These are phyloP conservation scores for Amphimallon solstitiale DNA, from an alignment of 2,888 invertebrate species.

Conservation along the genomic window DNA sequence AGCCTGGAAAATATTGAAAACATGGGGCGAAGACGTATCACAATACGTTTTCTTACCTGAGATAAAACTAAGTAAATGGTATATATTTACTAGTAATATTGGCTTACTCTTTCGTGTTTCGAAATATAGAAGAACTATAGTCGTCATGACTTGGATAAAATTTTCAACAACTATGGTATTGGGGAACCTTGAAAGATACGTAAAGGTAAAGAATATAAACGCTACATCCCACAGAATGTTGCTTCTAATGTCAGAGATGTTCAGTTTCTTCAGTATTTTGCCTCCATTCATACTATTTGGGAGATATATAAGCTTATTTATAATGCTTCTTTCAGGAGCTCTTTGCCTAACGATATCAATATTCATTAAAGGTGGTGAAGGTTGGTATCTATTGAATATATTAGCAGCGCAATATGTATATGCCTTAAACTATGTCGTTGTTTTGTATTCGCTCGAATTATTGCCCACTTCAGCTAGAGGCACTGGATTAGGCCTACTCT, in stretches of 20 bases:
- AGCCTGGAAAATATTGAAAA: conserved; percentile 30
- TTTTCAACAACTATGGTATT: not conserved
- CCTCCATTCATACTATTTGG: conserved; percentile 35
- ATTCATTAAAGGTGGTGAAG: not conserved
- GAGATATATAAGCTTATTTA: conserved; percentile 16
- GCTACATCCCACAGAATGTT: conserved; percentile 15
- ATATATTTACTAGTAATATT: conserved; percentile 14
- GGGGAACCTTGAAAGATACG: not conserved
- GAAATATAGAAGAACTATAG: conserved; percentile 15
- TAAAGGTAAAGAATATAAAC: conserved; percentile 7
- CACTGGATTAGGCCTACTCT: not conserved
- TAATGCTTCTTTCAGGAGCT: not conserved
- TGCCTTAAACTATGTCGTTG: not conserved
- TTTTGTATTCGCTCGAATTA: conserved; percentile 1
- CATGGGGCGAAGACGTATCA: not conserved
- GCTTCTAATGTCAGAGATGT: conserved; percentile 14
- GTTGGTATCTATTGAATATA: conserved; percentile 7
- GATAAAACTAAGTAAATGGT: not conserved
- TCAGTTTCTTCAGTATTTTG: conserved; percentile 26
- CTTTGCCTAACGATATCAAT: conserved; percentile 8
- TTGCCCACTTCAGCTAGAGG: conserved; percentile 11
- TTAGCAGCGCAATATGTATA: conserved; percentile 1
- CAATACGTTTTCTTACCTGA: conserved; percentile 15
- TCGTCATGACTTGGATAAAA: not conserved
- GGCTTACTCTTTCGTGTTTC: conserved; percentile 4